Evolutionary conservation across 1,140 invertebrate genomes (phyloP).

Genomic region (Solen grandis): DNA sequence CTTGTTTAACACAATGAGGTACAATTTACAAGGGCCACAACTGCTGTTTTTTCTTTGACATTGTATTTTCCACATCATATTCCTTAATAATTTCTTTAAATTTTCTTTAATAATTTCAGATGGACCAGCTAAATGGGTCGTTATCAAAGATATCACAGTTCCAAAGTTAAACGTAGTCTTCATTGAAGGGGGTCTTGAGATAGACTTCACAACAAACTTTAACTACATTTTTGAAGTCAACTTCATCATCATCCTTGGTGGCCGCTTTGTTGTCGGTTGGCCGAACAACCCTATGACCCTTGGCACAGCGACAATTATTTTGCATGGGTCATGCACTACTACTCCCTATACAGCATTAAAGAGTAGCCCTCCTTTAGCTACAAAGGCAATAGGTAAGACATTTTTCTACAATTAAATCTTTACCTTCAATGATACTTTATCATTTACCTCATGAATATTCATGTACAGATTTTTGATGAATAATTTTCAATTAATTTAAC

Average conservation of each 20-base stretch:
- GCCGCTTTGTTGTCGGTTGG: conserved; percentile 64
- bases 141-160: conserved; percentile 12
- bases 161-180: not conserved
- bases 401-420: no score
- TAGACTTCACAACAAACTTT: not conserved
- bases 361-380: no score
- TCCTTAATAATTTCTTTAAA: no score
- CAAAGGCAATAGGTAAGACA: no score
- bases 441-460: no score
- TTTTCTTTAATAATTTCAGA: no score
- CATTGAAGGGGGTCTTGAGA: conserved; percentile 12
- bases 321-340: no score
- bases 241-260: conserved; percentile 65
- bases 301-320: conserved; percentile 27
- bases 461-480: no score
- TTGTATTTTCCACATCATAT: not conserved
- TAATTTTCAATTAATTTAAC: no score
- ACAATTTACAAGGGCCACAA: not conserved
- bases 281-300: conserved; percentile 50
- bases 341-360: no score
- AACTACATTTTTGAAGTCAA: conserved; percentile 30
- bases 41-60: not conserved
- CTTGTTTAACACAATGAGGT: not conserved
- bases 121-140: conserved; percentile 37
- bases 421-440: no score